Base-by-base conservation (phyloP, 2,797 vertebrate genomes). In the Spea hammondii region DNA sequence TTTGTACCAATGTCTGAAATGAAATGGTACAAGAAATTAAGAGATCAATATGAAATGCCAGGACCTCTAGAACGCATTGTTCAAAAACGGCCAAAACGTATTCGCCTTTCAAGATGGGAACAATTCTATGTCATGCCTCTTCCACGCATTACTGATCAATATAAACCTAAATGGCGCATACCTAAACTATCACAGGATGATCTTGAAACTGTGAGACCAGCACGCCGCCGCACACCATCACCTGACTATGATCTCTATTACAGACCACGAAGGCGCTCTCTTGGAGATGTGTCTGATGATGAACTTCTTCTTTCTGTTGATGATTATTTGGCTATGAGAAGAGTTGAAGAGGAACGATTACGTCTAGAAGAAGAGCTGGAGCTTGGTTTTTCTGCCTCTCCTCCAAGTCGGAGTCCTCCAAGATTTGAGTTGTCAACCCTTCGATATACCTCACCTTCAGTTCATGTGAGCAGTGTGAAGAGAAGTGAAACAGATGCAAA, bases 1-100 rank as follows among this genome's bases (percentile, higher is more conserved):
- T 99, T 94, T 83, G 92, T 94, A 81, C 98, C 98, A n/a, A 89
- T 98, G 83, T 99, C 98, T 71, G 97, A 99, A 84, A 98, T 99
- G 96, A 99, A 98, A 83, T 99, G 98, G 98, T 99, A 99, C 88
- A 99, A 96, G 90, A 98, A 91, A 83, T 87, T 99, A 14, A 88
- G 98, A 70, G 98, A 99, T 86, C 96, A 98, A 57, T 99, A 94
- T 2, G 97, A 99, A 90, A 97, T 99, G 93, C 98, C 98, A 46
- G 98, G 95, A 85, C 96, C 96, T 59, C 92, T 97, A 79, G 98
- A 99, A 4, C 95, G 95, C 85, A 89, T 95, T 64, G 89, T 89
- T 59, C 94, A 98, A 87, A 98, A 97, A 86, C 93, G 96, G 79
- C 95, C 95, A 88, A 99, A 98, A 85, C 96, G 96, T 65, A 98